Evolutionary conservation across 1,140 invertebrate species (phyloP).

Genomic region (Drosophila orena): DNA sequence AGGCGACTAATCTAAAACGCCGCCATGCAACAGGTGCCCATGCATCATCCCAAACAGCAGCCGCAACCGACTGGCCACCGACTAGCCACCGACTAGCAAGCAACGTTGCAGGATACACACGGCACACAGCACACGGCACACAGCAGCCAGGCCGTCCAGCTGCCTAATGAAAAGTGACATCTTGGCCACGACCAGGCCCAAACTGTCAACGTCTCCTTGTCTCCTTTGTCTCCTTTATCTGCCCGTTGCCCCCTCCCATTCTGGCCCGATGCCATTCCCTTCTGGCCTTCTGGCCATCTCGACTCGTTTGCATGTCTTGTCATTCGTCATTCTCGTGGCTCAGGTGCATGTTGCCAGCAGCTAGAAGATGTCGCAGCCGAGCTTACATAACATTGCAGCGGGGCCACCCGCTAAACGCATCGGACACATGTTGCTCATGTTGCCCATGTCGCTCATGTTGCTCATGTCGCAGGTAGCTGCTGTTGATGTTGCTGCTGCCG

Average conservation of each 20-base stretch:
- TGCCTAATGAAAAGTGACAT: slow-evolving; percentile 85
- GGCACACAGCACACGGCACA: no score
- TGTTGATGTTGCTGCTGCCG: slow-evolving; percentile 44
- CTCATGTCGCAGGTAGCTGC: slow-evolving; percentile 21
- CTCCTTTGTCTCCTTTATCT: slow-evolving; percentile 41
- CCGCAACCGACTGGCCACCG: slow-evolving; percentile 3
- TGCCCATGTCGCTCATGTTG: slow-evolving; percentile 45
- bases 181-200: slow-evolving; percentile 77
- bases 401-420: slow-evolving; percentile 69
- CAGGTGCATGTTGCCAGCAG: slow-evolving; percentile 75
- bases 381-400: slow-evolving; percentile 44
- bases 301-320: slow-evolving; percentile 76
- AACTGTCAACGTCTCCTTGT: slow-evolving; percentile 78
- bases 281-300: not conserved
- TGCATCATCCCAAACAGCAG: slow-evolving; percentile 65
- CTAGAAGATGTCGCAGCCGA: slow-evolving; percentile 73
- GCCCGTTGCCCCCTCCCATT: not conserved
- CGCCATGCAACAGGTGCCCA: slow-evolving; percentile 77
- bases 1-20: slow-evolving; percentile 84
- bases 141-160: slow-evolving; percentile 19
- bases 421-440: slow-evolving; percentile 72
- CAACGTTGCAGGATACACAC: slow-evolving; percentile 41
- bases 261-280: not conserved
- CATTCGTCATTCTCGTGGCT: slow-evolving; percentile 71
- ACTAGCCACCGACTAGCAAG: slow-evolving; percentile 4